Evolutionary conservation across 1,140 invertebrate species (phyloP).

Genomic region (Hypothenemus hampei): DNA sequence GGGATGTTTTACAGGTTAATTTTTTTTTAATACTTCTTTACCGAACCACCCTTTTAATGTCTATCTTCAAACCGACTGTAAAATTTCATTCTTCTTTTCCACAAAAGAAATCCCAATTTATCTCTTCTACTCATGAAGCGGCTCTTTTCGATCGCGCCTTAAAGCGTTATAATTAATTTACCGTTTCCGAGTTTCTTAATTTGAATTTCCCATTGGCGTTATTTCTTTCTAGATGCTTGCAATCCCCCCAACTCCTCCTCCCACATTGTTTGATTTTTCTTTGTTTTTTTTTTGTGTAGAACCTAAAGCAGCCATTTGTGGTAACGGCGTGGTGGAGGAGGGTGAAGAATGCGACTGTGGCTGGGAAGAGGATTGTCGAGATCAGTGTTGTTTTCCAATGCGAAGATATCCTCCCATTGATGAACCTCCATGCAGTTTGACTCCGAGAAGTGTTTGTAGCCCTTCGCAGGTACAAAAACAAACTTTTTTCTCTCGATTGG

Average conservation of each 20-base stretch:
- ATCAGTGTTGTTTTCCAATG: conserved; percentile 91
- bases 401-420: conserved; percentile 65
- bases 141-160: neutral
- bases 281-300: too few species aligned
- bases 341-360: conserved; percentile 98
- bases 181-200: conserved; percentile 5
- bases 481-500: too few species aligned
- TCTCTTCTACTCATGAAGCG: neutral
- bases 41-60: too few species aligned
- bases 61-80: too few species aligned
- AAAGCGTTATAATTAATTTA: neutral
- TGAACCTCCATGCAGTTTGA: conserved; percentile 79
- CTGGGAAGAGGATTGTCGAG: conserved; percentile 92
- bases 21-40: too few species aligned
- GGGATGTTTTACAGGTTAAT: conserved; percentile 89
- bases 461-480: conserved; percentile 74
- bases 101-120: neutral
- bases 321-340: conserved; percentile 93
- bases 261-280: too few species aligned
- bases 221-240: neutral
- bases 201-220: neutral
- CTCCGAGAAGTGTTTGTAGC: conserved; percentile 71
- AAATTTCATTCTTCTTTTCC: conserved; percentile 10
- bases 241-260: neutral
- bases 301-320: conserved; percentile 86